Conservation (phyloP, 2,888 invertebrate species). For the Pristionchus japonicus region DNA sequence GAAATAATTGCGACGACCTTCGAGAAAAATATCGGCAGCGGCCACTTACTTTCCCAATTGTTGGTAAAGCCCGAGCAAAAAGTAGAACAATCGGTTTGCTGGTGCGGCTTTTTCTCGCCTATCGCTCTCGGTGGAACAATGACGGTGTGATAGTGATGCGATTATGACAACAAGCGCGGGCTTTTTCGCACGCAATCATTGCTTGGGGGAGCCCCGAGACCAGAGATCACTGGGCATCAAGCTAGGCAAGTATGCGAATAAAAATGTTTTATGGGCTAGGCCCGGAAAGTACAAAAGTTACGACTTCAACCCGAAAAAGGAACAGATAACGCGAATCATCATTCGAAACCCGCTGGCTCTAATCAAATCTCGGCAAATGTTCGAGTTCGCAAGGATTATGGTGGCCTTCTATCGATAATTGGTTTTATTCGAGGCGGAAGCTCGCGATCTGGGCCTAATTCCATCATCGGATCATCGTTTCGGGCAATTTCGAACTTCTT, state of each 20-base stretch:
- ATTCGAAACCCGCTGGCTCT: neutral
- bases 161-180: neutral
- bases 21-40: neutral
- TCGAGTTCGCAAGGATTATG: neutral
- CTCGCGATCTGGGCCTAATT: neutral
- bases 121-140: neutral
- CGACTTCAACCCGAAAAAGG: neutral
- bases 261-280: too few species aligned
- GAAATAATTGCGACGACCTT: conserved; percentile 12
- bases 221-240: too few species aligned
- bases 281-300: too few species aligned
- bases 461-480: neutral
- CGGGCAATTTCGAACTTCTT: neutral
- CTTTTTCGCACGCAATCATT: too few species aligned
- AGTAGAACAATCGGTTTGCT: neutral
- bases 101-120: neutral
- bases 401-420: neutral
- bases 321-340: neutral
- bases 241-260: too few species aligned
- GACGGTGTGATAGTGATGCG: conserved; percentile 26
- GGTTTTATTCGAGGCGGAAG: conserved; percentile 11
- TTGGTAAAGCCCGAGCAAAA: neutral
- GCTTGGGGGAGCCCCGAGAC: too few species aligned
- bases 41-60: neutral
- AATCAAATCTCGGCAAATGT: conserved; percentile 16